Evolutionary conservation across 2,888 invertebrate species (phyloP).

Genomic region (Graphium colonna): DNA sequence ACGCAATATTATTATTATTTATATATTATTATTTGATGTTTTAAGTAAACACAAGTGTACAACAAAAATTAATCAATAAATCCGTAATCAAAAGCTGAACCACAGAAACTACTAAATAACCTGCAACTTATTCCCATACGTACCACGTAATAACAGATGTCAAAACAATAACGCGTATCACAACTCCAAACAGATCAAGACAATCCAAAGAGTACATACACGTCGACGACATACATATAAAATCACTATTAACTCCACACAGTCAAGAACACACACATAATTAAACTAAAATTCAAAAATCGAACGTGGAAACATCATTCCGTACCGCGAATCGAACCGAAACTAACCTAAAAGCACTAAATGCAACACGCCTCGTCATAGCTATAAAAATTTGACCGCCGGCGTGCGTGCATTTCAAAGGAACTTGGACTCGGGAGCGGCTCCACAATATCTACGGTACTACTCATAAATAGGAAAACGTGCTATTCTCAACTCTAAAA

Average conservation of each 20-base stretch:
- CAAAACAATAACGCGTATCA: not conserved
- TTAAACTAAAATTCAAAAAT: conserved; percentile 35
- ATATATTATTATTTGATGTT: too few relatives aligned
- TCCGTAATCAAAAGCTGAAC: too few relatives aligned
- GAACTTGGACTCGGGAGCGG: conserved; percentile 45
- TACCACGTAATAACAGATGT: conserved; percentile 5
- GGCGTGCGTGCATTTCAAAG: conserved; percentile 56
- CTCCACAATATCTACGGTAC: conserved; percentile 31
- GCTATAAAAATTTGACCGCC: conserved; percentile 69
- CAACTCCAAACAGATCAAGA: not conserved
- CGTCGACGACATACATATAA: not conserved
- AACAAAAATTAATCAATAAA: too few relatives aligned
- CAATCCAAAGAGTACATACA: conserved; percentile 1
- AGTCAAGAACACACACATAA: conserved; percentile 28
- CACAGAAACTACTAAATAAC: not conserved
- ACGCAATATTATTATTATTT: too few relatives aligned
- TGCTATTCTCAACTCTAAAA: conserved; percentile 39
- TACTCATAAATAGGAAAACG: conserved; percentile 26
- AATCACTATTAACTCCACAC: not conserved
- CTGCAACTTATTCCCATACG: not conserved
- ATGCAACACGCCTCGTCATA: conserved; percentile 46
- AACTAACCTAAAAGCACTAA: conserved; percentile 69
- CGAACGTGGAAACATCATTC: conserved; percentile 39
- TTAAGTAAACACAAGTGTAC: too few relatives aligned
- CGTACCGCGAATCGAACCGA: conserved; percentile 47